These are phyloP conservation scores for Corvus cornix DNA, from an alignment of 2,113 vertebrate species.

Conservation along the genomic window DNA sequence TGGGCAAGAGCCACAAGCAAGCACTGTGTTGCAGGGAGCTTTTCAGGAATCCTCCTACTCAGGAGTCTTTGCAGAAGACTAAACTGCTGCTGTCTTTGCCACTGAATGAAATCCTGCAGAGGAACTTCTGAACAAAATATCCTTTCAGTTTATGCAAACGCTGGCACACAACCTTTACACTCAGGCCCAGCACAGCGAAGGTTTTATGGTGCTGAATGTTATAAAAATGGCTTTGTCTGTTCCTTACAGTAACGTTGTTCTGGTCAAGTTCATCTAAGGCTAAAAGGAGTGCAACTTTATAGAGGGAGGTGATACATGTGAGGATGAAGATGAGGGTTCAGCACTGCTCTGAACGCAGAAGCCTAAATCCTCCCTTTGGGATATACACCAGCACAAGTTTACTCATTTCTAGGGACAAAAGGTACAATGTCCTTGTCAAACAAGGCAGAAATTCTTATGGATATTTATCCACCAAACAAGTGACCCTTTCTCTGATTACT, in stretches of 20 bases:
- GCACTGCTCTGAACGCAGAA: background rate
- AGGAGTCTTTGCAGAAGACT: conserved; percentile 43
- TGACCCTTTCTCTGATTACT: background rate
- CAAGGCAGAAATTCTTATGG: background rate
- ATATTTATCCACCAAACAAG: background rate
- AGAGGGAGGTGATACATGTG: background rate
- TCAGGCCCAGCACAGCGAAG: background rate
- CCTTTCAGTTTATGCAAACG: conserved; percentile 38
- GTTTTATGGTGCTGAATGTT: conserved; percentile 12
- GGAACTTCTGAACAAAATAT: conserved; percentile 41
- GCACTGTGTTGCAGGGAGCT: conserved; percentile 32
- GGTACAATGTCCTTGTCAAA: background rate
- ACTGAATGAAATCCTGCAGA: conserved; percentile 34
- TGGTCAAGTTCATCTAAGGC: conserved; percentile 1
- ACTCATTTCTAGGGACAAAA: background rate
- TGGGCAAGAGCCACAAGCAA: conserved; percentile 36
- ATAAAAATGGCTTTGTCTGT: conserved; percentile 31
- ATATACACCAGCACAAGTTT: background rate
- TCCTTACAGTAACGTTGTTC: background rate
- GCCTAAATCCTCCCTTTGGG: background rate
- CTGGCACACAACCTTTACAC: background rate
- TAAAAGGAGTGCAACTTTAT: background rate
- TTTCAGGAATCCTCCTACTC: conserved; percentile 60
- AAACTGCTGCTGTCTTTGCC: conserved; percentile 39
- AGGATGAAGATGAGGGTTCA: background rate